Percentiles rank a stretch among this genome's conserved stretches.
Conservation (phyloP, 1,140 invertebrate species). For the Drosophila teissieri region DNA sequence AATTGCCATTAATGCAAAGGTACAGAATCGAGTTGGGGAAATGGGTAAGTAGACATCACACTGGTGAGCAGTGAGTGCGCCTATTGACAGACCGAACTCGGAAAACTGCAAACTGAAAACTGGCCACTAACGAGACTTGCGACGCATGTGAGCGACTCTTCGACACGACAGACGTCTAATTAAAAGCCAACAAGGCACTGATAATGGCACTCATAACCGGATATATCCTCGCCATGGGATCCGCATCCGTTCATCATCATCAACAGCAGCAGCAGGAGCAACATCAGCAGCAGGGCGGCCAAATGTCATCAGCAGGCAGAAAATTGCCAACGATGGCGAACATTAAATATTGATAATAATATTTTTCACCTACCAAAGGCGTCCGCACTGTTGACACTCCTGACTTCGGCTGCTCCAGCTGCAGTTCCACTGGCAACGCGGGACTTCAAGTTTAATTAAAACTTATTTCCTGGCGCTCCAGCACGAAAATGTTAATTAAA, state of each 20-base stretch:
- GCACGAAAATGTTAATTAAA: conserved; percentile 73
- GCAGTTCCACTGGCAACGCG: not conserved
- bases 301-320: not conserved
- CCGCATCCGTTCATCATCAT: conserved; percentile 26
- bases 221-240: conserved; percentile 20
- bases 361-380: conserved; percentile 51
- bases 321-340: conserved; percentile 19
- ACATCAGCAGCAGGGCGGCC: too few relatives aligned
- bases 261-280: not conserved
- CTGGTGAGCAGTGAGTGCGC: conserved; percentile 17
- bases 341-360: conserved; percentile 55
- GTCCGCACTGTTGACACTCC: conserved; percentile 10
- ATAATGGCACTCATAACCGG: conserved; percentile 47
- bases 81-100: conserved; percentile 38
- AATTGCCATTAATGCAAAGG: conserved; percentile 35
- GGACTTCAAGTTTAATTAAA: conserved; percentile 63
- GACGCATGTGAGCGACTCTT: conserved; percentile 24
- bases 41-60: not conserved
- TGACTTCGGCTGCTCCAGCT: conserved; percentile 1
- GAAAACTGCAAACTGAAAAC: conserved; percentile 8
- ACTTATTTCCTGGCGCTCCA: conserved; percentile 48
- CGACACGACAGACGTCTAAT: conserved; percentile 57
- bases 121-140: conserved; percentile 54
- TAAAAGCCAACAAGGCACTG: conserved; percentile 63
- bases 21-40: not conserved